A percentile compares a stretch with the other conserved stretches of the same genome.
These are phyloP conservation scores for Mobula birostris DNA, from an alignment of 2,113 vertebrate species.

Conservation along the genomic window DNA sequence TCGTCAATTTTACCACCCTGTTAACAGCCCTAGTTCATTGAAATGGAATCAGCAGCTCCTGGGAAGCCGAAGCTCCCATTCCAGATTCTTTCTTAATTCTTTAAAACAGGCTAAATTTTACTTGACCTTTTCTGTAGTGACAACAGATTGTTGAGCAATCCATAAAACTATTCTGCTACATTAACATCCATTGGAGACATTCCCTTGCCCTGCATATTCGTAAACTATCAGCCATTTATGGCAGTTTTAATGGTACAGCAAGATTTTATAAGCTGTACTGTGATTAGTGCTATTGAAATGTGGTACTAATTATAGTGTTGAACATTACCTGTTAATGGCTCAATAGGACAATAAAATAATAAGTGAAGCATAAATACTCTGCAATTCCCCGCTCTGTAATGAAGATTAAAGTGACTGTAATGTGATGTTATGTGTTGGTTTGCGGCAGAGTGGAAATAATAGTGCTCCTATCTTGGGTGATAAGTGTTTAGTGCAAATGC, in stretches of 20 bases:
- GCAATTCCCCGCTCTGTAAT: neutral
- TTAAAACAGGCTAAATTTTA: neutral
- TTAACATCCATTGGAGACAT: neutral
- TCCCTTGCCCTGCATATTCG: neutral
- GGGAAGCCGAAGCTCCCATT: neutral
- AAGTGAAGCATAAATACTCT: constrained; percentile 21
- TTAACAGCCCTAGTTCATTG: neutral
- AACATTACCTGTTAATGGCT: constrained; percentile 21
- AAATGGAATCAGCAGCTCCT: neutral
- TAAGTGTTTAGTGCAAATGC: neutral
- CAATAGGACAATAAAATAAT: constrained; percentile 27
- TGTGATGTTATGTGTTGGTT: neutral
- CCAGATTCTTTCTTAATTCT: neutral
- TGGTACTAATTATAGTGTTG: constrained; percentile 12
- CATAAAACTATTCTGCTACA: neutral
- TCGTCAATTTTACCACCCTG: too few species aligned
- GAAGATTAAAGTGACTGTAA: constrained; percentile 11
- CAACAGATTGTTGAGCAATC: neutral
- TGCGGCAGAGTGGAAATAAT: neutral
- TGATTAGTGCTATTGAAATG: constrained; percentile 26
- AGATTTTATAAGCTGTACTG: neutral
- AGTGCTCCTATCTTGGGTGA: neutral
- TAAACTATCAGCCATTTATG: constrained; percentile 24
- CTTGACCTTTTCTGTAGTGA: neutral
- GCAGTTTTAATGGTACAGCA: neutral